Conservation (phyloP, 2,888 invertebrate species). For the Heliconius ethilla region DNA sequence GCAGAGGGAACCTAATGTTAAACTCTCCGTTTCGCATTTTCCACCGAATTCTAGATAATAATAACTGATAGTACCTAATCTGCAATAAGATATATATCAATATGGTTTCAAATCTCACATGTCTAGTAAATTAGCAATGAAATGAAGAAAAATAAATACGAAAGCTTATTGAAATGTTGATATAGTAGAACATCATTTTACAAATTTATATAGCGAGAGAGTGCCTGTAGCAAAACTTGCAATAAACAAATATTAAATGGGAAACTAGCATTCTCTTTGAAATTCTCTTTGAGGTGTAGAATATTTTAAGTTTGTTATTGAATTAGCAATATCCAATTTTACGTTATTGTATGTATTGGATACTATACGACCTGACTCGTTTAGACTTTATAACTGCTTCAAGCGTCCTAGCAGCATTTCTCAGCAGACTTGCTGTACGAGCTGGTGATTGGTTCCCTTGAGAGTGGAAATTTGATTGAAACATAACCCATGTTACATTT, state of each 20-base stretch:
- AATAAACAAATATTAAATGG: background rate
- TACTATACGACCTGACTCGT: background rate
- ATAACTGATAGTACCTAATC: no score
- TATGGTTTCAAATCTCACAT: background rate
- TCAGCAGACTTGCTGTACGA: background rate
- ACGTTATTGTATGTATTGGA: background rate
- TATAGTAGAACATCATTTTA: background rate
- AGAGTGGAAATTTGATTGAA: background rate
- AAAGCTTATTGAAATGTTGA: background rate
- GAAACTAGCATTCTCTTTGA: slow-evolving; percentile 5
- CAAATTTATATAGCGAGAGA: background rate
- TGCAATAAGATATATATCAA: no score
- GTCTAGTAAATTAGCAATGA: background rate
- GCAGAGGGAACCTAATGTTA: no score
- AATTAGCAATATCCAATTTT: background rate
- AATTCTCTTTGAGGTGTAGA: background rate
- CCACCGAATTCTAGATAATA: no score
- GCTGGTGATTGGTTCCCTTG: background rate
- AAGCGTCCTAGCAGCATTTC: background rate
- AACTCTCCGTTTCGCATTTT: no score
- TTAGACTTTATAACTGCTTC: slow-evolving; percentile 2
- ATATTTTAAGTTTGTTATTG: background rate
- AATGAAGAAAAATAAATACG: no score
- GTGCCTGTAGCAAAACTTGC: background rate
- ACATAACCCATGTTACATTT: background rate